phyloP scores from a whole-genome alignment of 2,797 vertebrate genomes.

The Naso thynnoides region DNA sequence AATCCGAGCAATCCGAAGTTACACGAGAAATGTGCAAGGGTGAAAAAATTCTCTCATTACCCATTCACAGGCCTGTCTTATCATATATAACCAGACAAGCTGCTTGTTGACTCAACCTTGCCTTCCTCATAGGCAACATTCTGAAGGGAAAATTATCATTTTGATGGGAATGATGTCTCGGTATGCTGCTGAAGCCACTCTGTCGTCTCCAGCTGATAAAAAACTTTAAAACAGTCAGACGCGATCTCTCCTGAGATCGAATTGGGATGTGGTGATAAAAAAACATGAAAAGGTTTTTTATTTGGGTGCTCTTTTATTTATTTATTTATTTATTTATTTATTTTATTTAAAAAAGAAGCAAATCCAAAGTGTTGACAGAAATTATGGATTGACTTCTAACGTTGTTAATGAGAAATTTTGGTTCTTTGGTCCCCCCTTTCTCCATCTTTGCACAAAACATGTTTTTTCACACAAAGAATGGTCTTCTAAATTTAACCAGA shows the following conservation, averaged over 20 bases:
- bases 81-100: constrained; percentile 78
- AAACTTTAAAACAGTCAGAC: constrained; percentile 53
- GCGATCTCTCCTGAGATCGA: constrained; percentile 56
- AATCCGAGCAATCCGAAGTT: constrained; percentile 44
- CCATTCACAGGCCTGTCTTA: constrained; percentile 67
- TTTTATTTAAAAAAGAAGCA: constrained; percentile 32
- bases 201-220: constrained; percentile 66
- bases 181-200: constrained; percentile 57
- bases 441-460: not conserved
- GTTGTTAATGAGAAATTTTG: constrained; percentile 20
- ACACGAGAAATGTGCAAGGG: constrained; percentile 52
- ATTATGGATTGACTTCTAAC: constrained; percentile 51
- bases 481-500: not conserved
- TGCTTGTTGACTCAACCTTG: constrained; percentile 79
- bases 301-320: constrained; percentile 26
- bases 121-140: constrained; percentile 68
- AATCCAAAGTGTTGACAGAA: constrained; percentile 39
- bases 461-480: not conserved
- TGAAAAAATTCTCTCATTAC: constrained; percentile 71
- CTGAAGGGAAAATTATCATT: constrained; percentile 72
- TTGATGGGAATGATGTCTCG: constrained; percentile 75
- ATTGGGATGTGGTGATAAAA: constrained; percentile 49
- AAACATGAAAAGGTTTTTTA: constrained; percentile 42
- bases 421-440: constrained; percentile 20
- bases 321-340: constrained; percentile 57